Conservation (phyloP, 1,140 invertebrate genomes). For the Pseudomyrmex sp. region DNA sequence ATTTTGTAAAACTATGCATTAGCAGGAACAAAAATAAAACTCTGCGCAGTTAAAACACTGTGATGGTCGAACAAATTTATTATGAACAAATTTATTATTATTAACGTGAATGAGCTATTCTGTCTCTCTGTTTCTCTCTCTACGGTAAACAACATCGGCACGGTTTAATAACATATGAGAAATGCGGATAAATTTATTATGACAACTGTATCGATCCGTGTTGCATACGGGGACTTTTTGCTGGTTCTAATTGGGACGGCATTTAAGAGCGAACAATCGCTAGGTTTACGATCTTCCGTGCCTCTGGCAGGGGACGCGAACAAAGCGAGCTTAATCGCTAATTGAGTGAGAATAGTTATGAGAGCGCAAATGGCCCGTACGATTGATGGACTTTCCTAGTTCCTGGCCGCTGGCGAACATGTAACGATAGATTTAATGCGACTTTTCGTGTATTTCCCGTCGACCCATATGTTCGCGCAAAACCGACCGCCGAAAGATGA, state of each 20-base stretch:
- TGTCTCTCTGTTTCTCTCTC: too few relatives aligned
- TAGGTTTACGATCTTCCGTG: constrained; percentile 20
- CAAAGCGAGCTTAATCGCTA: constrained; percentile 65
- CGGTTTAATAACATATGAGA: not conserved
- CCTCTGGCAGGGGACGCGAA: constrained; percentile 41
- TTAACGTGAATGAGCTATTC: too few relatives aligned
- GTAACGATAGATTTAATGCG: constrained; percentile 44
- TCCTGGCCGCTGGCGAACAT: not conserved
- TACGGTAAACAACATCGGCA: too few relatives aligned
- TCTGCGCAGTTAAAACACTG: not conserved
- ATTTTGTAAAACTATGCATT: not conserved
- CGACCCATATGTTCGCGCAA: constrained; percentile 66
- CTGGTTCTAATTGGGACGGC: not conserved
- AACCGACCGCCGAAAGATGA: constrained; percentile 63
- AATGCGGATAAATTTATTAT: constrained; percentile 11
- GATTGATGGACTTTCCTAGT: constrained; percentile 68
- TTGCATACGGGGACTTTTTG: too few relatives aligned
- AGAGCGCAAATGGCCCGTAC: constrained; percentile 36
- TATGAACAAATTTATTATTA: too few relatives aligned
- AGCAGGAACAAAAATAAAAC: not conserved
- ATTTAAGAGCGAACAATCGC: constrained; percentile 29
- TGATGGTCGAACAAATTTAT: not conserved
- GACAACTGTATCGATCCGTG: not conserved
- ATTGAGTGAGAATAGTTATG: constrained; percentile 69
- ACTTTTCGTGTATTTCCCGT: constrained; percentile 46